Base-by-base conservation (phyloP, 2,888 invertebrate species). In the Leptopilina drosophilae region DNA sequence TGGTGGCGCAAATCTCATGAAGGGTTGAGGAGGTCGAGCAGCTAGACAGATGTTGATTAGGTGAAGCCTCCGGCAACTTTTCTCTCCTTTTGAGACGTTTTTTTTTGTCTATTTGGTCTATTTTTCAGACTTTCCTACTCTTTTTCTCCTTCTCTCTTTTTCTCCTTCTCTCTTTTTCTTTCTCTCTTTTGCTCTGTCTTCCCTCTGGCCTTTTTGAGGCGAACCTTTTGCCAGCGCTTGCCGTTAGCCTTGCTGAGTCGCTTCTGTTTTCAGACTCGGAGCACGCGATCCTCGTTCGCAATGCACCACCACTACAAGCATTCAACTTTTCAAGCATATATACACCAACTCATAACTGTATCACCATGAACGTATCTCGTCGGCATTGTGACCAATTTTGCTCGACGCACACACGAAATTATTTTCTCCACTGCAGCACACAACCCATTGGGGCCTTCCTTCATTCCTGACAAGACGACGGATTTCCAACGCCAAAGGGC, bases 21-120 rank as follows among this genome's bases (percentile, higher is more conserved):
- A 81, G 82, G 73, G 76, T 79, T 83, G 85, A 81, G 82, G 81
- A 84, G 84, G 85, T 86, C 85, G 85, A 84, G 84, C 80, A 87
- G 85, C 85, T 87, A 88, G 89, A 87, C 88, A 88, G 88, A 90
- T 88, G 89, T 88, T 89, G 90, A 90, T 89, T 90, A 89, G 90
- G 85, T 82, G 80, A 73, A 84, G 89, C 87, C 87, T 79, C 82
- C 77, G 88, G 87, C 87, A 81, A 80, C 82, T 80, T 81, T 82
- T 78, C 83, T 77, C 78, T 83, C 79, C 33, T 33, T 33, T 77
- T 64, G 49, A 80, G 76, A 78, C 42, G 80, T 76, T 82, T 80
- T 81, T 77, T 82, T 84, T 79, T 73, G 82, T 81, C 75, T 80
- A 78, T 79, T 76, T 20, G 20, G 20, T 20, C 20, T 20, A 20